Evolutionary conservation across 2,797 vertebrate genomes (phyloP), one percentile per base, ranked within the genome.

Genomic region (Enteromius viviparus): DNA sequence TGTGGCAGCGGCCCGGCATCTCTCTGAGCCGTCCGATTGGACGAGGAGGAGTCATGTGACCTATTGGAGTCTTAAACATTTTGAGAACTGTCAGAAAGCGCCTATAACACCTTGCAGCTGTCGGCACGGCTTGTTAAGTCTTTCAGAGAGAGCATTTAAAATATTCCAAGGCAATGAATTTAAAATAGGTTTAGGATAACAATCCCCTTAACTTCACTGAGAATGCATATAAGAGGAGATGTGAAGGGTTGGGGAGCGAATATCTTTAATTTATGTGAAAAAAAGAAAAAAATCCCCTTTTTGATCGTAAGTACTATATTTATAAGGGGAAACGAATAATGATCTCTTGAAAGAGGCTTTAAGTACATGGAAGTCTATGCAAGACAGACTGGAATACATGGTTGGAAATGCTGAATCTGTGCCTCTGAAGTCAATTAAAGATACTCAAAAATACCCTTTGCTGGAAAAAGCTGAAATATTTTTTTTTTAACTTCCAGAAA

Each of bases 261-360:
- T 81, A 87, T 88, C 80, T 91, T 90, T 91, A 88, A 92, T 90
- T 89, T 89, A 91, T 90, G 60, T 55, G 80, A 1, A 80, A 82
- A 86, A 89, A 42, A 10, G 11, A 45, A 86, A 91, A 90, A 88
- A 87, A 89, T 76, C 85, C 78, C 86, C 88, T 88, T 92, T 88
- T 90, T 87, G 90, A 92, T 89, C 37, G 2, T 3, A 77, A 76
- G 79, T 84, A 51, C 32, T 79, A 15, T 64, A 47, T 85, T 81
- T 83, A 86, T 82, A 79, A 90, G 89, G 78, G 66, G 85, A 89
- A 91, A 91, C 82, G 75, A 91, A 89, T 91, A 88, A 90, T 91
- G 88, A 91, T 89, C 92, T 91, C 86, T 89, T 91, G 85, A 91
- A 90, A 89, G 87, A 89, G 88, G 65, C 69, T 89, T 60, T 89